A percentile compares a stretch with the other conserved stretches of the same genome.
Conservation (phyloP, 2,797 vertebrate species). For the Xiphorhynchus erythropygius region DNA sequence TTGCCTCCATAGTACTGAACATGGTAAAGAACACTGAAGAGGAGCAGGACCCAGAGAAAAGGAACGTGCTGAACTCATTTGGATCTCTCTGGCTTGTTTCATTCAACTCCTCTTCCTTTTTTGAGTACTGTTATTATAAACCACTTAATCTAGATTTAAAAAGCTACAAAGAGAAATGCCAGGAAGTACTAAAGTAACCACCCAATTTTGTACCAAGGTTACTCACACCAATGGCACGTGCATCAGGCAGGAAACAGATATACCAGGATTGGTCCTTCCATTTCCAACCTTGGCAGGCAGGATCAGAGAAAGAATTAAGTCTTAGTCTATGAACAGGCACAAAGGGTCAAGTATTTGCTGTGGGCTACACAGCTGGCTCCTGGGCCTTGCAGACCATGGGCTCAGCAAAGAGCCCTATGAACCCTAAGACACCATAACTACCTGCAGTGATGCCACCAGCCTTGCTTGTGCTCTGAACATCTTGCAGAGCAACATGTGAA, state of each 20-base stretch:
- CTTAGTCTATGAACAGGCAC: not conserved
- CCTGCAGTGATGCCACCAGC: not conserved
- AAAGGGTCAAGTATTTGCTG: not conserved
- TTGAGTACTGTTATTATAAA: not conserved
- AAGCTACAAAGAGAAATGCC: not conserved
- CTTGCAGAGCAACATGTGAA: not conserved
- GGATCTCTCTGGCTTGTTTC: not conserved
- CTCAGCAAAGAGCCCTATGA: not conserved
- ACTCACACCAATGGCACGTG: not conserved
- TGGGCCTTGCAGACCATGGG: accelerated
- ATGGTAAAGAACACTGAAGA: not conserved
- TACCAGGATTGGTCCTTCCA: not conserved
- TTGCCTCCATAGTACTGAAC: not conserved
- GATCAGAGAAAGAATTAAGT: not conserved
- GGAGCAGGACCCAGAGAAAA: not conserved
- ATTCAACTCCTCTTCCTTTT: not conserved
- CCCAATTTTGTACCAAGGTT: not conserved
- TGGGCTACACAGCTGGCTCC: not conserved
- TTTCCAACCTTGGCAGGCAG: not conserved
- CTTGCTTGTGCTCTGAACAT: not conserved
- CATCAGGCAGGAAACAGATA: not conserved
- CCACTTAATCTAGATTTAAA: not conserved
- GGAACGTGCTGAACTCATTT: not conserved
- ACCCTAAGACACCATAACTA: accelerated
- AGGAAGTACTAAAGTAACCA: not conserved